Percentiles rank a stretch among this genome's conserved stretches.
Evolutionary conservation across 2,888 invertebrate species (phyloP).

Genomic region (Lochmaea capreae): DNA sequence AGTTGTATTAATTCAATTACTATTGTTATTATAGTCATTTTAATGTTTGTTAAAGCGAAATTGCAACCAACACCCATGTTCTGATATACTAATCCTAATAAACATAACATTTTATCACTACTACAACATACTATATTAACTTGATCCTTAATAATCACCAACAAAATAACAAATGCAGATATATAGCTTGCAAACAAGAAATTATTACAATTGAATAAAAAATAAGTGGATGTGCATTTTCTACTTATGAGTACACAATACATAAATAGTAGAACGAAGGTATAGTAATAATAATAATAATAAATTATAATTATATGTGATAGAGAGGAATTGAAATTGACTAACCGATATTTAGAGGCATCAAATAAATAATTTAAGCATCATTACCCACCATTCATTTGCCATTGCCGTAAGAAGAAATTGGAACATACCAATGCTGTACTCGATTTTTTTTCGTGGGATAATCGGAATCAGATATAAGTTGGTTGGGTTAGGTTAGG

Average conservation of each 20-base stretch:
- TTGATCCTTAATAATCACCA: background rate
- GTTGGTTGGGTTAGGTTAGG: too few species aligned
- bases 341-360: slow-evolving; percentile 20
- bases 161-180: slow-evolving; percentile 1
- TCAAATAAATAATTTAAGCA: slow-evolving; percentile 25
- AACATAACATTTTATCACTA: background rate
- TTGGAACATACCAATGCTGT: background rate
- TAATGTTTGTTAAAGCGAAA: background rate
- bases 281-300: slow-evolving; percentile 7
- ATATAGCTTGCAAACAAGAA: background rate
- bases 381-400: slow-evolving; percentile 23
- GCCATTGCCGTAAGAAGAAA: background rate
- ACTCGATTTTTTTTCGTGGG: background rate
- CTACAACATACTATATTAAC: background rate
- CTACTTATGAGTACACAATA: background rate
- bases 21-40: background rate
- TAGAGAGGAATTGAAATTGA: slow-evolving; percentile 25
- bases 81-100: background rate
- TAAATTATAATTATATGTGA: slow-evolving; percentile 24
- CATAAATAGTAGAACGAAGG: background rate
- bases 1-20: background rate
- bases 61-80: background rate
- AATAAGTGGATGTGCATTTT: background rate
- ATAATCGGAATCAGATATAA: background rate
- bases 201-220: background rate